Evolutionary conservation across 2,888 invertebrate genomes (phyloP), one percentile per base, ranked within the genome.

Genomic region (Villa cingulata): DNA sequence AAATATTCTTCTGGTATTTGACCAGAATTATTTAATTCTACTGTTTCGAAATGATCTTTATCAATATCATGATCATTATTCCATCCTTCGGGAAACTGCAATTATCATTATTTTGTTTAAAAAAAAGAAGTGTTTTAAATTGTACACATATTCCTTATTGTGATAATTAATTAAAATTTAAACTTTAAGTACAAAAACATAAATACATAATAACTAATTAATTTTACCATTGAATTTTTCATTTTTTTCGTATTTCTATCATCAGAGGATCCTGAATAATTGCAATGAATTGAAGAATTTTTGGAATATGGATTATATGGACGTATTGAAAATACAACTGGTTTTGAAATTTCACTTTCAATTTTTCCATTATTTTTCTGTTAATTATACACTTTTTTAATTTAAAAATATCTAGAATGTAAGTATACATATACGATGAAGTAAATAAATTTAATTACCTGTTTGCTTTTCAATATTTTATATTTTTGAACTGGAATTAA

Each of bases 281-380:
- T 88, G 69, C 88, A 88, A 10, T 88, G 72, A 9, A 88, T 79
- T 0, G 88, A 88, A 62, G 88, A 89, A 7, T 80, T 79, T 52
- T 79, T 76, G 0, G 85, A 77, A 65, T 83, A 88, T 0, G 88
- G 88, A 66, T 88, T 88, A 68, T 80, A 86, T 1, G 87, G 87
- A 43, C 86, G 80, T 38, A 86, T 69, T 49, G 80, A 76, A 50
- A 81, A 81, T 5, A 86, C 83, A 2, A 86, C 85, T 2, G 83
- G 81, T 27, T 72, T 72, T 15, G 80, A 76, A 12, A 80, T 74
- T 58, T 80, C 78, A 48, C 49, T 27, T 18, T 42, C 16, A 19
- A 41, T 41, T n/a, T 20, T 43, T 14, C 36, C 41, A 23, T 20
- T 20, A n/a, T 29, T 41, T 19, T 15, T 41, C 45, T 45, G 40